A percentile compares a stretch with the other conserved stretches of the same genome.
Evolutionary conservation across 2,797 vertebrate species (phyloP).

Genomic region (Podargus strigoides): DNA sequence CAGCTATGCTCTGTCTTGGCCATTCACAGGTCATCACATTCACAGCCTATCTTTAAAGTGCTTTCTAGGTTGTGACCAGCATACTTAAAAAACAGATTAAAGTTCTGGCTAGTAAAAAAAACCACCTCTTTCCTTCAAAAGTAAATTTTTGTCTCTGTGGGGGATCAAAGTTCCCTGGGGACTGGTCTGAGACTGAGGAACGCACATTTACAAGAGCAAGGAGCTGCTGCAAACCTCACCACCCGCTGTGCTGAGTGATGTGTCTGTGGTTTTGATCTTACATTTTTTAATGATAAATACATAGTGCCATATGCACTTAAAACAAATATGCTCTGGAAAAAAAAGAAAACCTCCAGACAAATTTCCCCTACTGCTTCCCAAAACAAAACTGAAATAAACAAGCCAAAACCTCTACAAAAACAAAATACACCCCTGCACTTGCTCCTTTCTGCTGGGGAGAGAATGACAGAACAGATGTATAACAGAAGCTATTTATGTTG

Average conservation of each 20-base stretch:
- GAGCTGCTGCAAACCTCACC: not conserved
- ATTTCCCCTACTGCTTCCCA: slow-evolving; percentile 41
- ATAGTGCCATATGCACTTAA: slow-evolving; percentile 18
- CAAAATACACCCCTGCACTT: slow-evolving; percentile 62
- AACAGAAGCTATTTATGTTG: slow-evolving; percentile 52
- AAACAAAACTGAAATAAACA: slow-evolving; percentile 65
- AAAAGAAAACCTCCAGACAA: slow-evolving; percentile 29
- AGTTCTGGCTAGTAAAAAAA: not conserved
- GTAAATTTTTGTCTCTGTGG: not conserved
- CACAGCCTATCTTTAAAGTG: not conserved
- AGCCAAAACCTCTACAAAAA: slow-evolving; percentile 28
- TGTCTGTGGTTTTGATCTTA: not conserved
- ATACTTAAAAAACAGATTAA: not conserved
- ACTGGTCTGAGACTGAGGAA: slow-evolving; percentile 12
- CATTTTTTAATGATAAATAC: not conserved
- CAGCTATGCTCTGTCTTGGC: not conserved
- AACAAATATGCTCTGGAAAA: not conserved
- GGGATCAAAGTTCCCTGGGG: not conserved
- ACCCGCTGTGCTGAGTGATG: slow-evolving; percentile 11
- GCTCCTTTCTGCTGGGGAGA: slow-evolving; percentile 36
- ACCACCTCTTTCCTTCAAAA: not conserved
- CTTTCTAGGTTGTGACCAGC: not conserved
- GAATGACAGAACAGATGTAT: slow-evolving; percentile 46
- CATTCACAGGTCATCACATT: not conserved
- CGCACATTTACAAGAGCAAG: not conserved